Conservation (phyloP, 2,113 vertebrate species). For the Gracilinanus agilis region DNA sequence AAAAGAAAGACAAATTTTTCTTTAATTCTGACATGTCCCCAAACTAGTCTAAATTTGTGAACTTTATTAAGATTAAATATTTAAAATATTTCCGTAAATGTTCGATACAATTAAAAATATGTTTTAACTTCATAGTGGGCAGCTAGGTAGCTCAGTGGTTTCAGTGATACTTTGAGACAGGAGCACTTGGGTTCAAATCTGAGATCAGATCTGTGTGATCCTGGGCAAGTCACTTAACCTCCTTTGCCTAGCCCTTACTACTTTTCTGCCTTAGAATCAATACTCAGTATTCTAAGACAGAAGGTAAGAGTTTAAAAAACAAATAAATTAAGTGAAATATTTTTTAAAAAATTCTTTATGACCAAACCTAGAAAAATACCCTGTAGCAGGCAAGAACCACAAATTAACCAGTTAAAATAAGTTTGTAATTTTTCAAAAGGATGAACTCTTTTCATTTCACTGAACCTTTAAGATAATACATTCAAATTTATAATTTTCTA, state of each 20-base stretch:
- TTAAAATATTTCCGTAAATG: slow-evolving; percentile 12
- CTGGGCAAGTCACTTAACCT: no score
- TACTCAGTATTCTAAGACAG: no score
- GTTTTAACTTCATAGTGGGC: not conserved
- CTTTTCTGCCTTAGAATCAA: no score
- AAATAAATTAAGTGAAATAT: no score
- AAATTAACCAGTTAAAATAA: slow-evolving; percentile 6
- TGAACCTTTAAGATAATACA: not conserved
- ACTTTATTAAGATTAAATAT: not conserved
- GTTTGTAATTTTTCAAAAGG: slow-evolving; percentile 8
- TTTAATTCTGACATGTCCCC: not conserved
- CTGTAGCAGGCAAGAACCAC: not conserved
- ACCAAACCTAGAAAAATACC: not conserved
- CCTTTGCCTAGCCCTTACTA: no score
- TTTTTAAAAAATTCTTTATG: not conserved
- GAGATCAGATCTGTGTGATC: no score
- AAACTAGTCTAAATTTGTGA: not conserved
- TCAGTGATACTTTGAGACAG: no score
- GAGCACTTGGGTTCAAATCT: no score
- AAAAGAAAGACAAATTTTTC: not conserved
- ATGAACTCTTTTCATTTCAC: not conserved
- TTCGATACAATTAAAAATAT: not conserved
- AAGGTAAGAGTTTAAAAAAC: no score
- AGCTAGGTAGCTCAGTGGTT: no score
- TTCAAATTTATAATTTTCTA: slow-evolving; percentile 5